phyloP scores from a whole-genome alignment of 1,140 invertebrate genomes.

The Grapholita molesta region DNA sequence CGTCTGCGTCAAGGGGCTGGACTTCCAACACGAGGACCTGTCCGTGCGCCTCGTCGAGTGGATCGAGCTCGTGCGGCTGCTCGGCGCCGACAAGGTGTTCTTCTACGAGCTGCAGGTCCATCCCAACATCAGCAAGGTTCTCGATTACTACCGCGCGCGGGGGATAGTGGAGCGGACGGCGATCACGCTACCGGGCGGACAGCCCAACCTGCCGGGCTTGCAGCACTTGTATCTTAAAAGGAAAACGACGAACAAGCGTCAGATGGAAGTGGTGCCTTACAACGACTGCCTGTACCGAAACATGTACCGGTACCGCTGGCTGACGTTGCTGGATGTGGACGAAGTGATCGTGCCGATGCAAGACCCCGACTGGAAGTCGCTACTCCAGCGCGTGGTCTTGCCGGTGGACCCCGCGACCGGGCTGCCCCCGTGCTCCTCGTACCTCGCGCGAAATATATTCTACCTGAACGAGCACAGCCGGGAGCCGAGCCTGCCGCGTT shows the following conservation, averaged over 20 bases:
- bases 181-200: slow-evolving; percentile 92
- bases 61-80: slow-evolving; percentile 91
- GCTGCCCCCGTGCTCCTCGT: slow-evolving; percentile 86
- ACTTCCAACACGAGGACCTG: slow-evolving; percentile 94
- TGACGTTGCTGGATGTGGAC: slow-evolving; percentile 94
- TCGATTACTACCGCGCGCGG: slow-evolving; percentile 87
- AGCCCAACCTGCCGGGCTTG: slow-evolving; percentile 92
- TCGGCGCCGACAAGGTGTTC: slow-evolving; percentile 96
- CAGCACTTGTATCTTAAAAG: slow-evolving; percentile 94
- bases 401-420: slow-evolving; percentile 87
- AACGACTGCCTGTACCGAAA: slow-evolving; percentile 98
- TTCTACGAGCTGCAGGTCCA: slow-evolving; percentile 95
- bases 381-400: slow-evolving; percentile 87
- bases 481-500: slow-evolving; percentile 90
- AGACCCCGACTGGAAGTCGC: slow-evolving; percentile 86
- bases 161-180: slow-evolving; percentile 91
- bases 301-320: slow-evolving; percentile 93
- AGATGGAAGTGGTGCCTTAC: slow-evolving; percentile 97
- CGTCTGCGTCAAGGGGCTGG: slow-evolving; percentile 96
- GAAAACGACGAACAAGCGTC: slow-evolving; percentile 93
- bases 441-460: slow-evolving; percentile 96
- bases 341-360: slow-evolving; percentile 96
- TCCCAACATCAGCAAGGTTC: slow-evolving; percentile 93
- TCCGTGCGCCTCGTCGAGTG: slow-evolving; percentile 95
- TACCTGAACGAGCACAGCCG: slow-evolving; percentile 94